Percentiles rank a stretch among this genome's conserved stretches.
These are phyloP conservation scores for Oxycera nigricornis DNA, from an alignment of 2,888 invertebrate species.

Conservation along the genomic window DNA sequence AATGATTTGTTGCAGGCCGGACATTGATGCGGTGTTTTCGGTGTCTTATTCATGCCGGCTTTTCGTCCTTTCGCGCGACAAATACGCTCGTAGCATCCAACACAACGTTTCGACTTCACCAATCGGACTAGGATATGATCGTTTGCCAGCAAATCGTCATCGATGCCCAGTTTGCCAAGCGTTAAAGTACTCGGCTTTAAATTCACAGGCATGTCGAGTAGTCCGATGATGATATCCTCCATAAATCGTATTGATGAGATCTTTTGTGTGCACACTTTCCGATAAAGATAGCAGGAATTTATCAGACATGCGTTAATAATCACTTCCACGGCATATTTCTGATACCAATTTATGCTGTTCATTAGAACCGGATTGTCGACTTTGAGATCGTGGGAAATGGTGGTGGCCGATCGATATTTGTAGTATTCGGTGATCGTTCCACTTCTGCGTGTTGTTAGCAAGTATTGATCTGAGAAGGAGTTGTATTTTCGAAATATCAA, in stretches of 20 bases:
- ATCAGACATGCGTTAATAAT: neutral
- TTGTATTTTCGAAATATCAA: neutral
- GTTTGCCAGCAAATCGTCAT: neutral
- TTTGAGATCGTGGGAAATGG: neutral
- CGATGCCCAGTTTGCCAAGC: neutral
- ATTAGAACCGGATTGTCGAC: neutral
- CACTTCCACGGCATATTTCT: constrained; percentile 12
- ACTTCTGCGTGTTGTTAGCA: neutral
- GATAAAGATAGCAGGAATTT: constrained; percentile 23
- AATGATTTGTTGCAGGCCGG: neutral
- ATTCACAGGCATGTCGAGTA: neutral
- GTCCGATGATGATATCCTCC: neutral
- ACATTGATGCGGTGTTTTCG: constrained; percentile 13
- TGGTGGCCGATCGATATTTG: neutral
- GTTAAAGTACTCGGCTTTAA: neutral
- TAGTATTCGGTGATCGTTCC: neutral
- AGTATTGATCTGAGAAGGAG: neutral
- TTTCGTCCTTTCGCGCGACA: constrained; percentile 4
- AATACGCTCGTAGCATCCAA: neutral
- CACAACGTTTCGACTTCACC: neutral
- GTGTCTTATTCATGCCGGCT: neutral
- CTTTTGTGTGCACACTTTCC: constrained; percentile 14
- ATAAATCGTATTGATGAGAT: constrained; percentile 15
- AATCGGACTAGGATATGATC: neutral
- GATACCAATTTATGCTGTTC: constrained; percentile 31